Conservation (phyloP, 2,888 invertebrate genomes). For the Drosophila mayaguana region DNA sequence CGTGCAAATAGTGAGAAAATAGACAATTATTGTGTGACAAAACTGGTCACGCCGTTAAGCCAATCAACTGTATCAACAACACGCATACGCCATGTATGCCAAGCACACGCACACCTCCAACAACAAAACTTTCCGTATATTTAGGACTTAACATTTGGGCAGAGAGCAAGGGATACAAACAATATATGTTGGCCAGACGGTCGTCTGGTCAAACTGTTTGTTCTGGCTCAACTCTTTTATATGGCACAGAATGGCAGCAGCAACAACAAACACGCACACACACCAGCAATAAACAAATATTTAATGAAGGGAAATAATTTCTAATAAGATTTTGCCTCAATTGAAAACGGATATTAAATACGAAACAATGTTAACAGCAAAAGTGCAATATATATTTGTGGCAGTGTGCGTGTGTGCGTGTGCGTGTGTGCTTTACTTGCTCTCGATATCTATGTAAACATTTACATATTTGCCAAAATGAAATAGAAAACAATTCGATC, state of each 20-base stretch:
- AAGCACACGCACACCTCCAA: conserved; percentile 25
- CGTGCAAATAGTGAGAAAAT: conserved; percentile 58
- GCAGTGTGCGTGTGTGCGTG: conserved; percentile 3
- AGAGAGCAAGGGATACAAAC: conserved; percentile 7
- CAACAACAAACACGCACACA: conserved; percentile 27
- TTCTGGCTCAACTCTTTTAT: conserved; percentile 32
- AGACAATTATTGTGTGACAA: conserved; percentile 70
- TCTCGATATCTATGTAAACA: conserved; percentile 18
- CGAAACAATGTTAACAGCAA: conserved; percentile 40
- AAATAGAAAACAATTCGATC: conserved; percentile 37
- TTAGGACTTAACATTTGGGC: conserved; percentile 60
- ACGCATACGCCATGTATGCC: conserved; percentile 57
- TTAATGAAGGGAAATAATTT: conserved; percentile 73
- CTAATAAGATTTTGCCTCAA: conserved; percentile 73
- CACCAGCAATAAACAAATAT: conserved; percentile 55
- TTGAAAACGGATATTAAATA: conserved; percentile 64
- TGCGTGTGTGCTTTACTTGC: conserved; percentile 12
- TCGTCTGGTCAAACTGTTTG: conserved; percentile 31
- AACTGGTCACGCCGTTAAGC: conserved; percentile 65
- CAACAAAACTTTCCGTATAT: conserved; percentile 52
- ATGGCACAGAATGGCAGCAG: conserved; percentile 57
- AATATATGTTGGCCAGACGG: conserved; percentile 24
- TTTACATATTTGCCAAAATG: conserved; percentile 51
- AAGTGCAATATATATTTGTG: conserved; percentile 14
- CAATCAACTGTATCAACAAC: conserved; percentile 78